phyloP scores from a whole-genome alignment of 2,113 vertebrate genomes.

The Eurystomus gularis region DNA sequence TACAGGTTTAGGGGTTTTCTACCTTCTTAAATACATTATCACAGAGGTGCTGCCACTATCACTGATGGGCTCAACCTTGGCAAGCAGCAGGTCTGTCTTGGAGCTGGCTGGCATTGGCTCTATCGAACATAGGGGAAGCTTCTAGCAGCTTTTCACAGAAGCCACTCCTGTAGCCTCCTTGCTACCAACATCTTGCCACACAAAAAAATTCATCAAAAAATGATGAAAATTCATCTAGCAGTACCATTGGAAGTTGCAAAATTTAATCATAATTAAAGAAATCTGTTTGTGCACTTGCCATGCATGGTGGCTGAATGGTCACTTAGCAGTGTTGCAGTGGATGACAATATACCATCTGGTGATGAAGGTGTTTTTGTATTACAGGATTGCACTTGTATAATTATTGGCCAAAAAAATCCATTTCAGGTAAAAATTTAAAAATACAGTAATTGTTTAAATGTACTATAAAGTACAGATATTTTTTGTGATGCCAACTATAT shows the following conservation, averaged over 20 bases:
- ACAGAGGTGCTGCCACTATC: not conserved
- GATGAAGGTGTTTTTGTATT: not conserved
- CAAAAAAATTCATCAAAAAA: too few species aligned
- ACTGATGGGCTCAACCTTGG: not conserved
- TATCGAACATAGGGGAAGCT: not conserved
- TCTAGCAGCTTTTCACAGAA: not conserved
- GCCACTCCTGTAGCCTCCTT: not conserved
- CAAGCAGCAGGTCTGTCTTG: too few species aligned
- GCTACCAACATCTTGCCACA: not conserved
- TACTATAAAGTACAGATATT: not conserved
- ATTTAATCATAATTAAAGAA: not conserved
- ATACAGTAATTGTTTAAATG: not conserved
- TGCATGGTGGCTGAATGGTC: not conserved
- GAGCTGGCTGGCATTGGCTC: not conserved
- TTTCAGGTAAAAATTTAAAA: not conserved
- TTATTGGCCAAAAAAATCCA: not conserved
- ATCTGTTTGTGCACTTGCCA: not conserved
- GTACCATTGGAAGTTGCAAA: not conserved
- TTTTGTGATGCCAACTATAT: not conserved
- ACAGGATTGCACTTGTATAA: not conserved
- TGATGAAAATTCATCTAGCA: not conserved
- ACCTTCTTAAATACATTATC: not conserved
- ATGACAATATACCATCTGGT: not conserved
- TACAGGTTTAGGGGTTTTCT: not conserved
- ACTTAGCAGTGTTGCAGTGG: not conserved